Base-by-base conservation (phyloP, 2,113 vertebrate genomes). In the Haliaeetus leucogaster region DNA sequence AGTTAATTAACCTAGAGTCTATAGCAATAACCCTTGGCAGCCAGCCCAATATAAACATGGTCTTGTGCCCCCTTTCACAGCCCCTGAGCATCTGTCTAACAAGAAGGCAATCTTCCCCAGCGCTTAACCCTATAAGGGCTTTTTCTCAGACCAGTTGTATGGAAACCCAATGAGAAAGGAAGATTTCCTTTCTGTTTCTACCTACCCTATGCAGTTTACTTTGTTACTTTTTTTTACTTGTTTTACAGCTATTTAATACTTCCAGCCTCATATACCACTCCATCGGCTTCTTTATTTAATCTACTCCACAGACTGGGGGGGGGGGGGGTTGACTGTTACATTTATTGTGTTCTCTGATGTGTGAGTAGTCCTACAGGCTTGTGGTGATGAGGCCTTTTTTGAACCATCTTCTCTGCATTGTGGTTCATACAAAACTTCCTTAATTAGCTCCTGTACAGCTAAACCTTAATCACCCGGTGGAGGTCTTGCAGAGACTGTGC, bases 1-100 rank as follows among this genome's bases (percentile, higher is more conserved):
- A 62, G 95, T 95, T 94, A 95, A 95, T 95, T 96, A 95, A 91
- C 87, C 82, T 15, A 7, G 50, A 86, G 89, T 71, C 88, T 59
- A 21, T 7, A 58, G 93, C 90, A 88, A 36, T 83, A 97, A 81
- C 78, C 50, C 71, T 55, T 94, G 91, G 95, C 93, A 95, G 91
- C 19, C 62, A 77, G 86, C 82, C 93, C 48, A 36, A 80, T 0
- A 6, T 36, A 82, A 95, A 95, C 66, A 61, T 16, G 82, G 87
- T 77, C 89, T 70, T 95, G 84, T 96, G 91, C 82, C 94, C 85
- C 94, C 77, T 77, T 58, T 50, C 13, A 8, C 66, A 85, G 89
- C 61, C 78, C 26, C 90, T 18, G 40, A 89, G 77, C 66, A 66
- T 82, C 89, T 94, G 89, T 9, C 87, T 66, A 19, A 66, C 70